Evolutionary conservation across 2,113 vertebrate genomes (phyloP), one percentile per base, ranked within the genome.

Genomic region (Oxyruncus cristatus): DNA sequence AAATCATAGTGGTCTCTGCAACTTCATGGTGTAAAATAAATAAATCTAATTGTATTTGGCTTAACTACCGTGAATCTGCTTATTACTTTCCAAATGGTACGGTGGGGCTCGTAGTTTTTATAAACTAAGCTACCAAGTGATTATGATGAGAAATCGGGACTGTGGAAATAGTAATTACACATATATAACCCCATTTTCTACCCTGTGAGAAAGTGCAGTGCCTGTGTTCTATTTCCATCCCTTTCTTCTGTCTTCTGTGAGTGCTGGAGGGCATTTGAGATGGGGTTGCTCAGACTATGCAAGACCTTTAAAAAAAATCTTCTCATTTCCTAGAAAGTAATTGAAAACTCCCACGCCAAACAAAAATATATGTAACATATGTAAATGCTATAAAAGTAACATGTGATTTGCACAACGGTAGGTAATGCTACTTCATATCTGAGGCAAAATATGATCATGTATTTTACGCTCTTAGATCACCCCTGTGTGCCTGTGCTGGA

Each of bases 21-120:
- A 74, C 42, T 92, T 89, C 73, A 91, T 2, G 27, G 44, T 81
- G 59, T 78, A 92, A 94, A 96, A 84, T 61, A 91, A 95, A 84
- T 67, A 93, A 58, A 86, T 84, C 44, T 78, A 84, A 88, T 52
- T 85, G 24, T 39, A 80, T 75, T 70, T 87, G 61, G 82, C 79
- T 78, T 93, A 84, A 91, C 16, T 75, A 75, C 41, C 2, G 1
- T 46, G 41, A 78, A 78, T 87, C 68, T 75, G 23, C 44, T 61
- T 88, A 89, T 66, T 88, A 56, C 37, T 84, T 93, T 76, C 76
- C 44, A 76, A 91, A 87, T 55, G 23, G 24, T 82, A 68, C 26
- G 47, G 35, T 16, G 32, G 14, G 14, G 12, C 44, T 87, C 26
- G 35, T 11, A 77, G 33, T 22, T 95, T 92, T 75, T 52, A 58